Evolutionary conservation across 2,797 vertebrate genomes (phyloP), one percentile per base, ranked within the genome.

Genomic region (Bradypodion pumilum): DNA sequence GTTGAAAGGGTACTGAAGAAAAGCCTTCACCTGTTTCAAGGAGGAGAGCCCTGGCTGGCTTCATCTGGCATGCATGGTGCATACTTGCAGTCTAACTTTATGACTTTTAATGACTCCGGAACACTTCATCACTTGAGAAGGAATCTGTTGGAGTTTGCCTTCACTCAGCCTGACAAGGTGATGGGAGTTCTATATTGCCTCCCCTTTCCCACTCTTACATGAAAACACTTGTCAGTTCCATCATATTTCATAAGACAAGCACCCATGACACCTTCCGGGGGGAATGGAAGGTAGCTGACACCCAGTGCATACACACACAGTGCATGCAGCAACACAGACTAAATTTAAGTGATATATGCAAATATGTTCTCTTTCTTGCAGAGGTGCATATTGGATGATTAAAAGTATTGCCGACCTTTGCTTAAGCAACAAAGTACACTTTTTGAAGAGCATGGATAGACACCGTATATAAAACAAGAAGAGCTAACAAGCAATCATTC

Each of bases 241-340:
- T 95, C 93, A 92, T 91, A 94, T 94, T 94, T 95, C 92, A 92
- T 90, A 91, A 93, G 94, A 91, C 89, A 93, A 95, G 93, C 90
- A 93, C 92, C 91, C 89, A 56, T 93, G 93, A 93, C 94, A 94
- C 93, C 93, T 91, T 92, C n/a, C n/a, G 92, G 90, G 92, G 91
- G 91, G 94, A 95, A 92, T 82, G 91, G 87, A 93, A 89, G 91
- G 93, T 92, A 35, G 87, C 91, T 95, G 94, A 90, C 93, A 92
- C 92, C 85, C 90, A 72, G 46, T 83, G 87, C 25, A 29, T 90
- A 83, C 75, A 76, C 37, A 4, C 90, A 86, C 46, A 79, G 86
- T 77, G 68, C 81, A 16, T 81, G 86, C 89, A 88, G 91, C 90
- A 91, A 90, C 82, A 89, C 73, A 72, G 89, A 88, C 92, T 93